phyloP scores from a whole-genome alignment of 2,113 vertebrate genomes.

The Aegotheles bennettii region DNA sequence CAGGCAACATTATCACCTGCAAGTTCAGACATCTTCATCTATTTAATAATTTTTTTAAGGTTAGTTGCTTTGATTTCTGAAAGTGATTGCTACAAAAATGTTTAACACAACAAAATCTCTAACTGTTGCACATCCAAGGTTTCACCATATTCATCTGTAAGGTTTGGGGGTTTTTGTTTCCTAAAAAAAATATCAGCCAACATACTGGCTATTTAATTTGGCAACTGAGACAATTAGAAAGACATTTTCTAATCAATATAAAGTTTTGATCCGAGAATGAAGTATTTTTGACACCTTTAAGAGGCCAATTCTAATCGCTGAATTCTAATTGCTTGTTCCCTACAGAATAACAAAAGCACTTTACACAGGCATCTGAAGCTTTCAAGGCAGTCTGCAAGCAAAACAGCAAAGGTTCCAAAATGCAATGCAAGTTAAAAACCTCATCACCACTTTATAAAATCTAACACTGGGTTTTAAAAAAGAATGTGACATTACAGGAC shows the following conservation, averaged over 20 bases:
- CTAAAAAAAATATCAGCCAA: neutral
- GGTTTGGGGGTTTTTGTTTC: neutral
- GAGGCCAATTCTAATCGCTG: neutral
- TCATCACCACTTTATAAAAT: neutral
- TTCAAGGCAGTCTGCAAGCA: neutral
- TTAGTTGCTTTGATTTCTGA: neutral
- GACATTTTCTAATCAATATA: neutral
- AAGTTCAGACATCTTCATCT: neutral
- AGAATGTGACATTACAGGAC: neutral
- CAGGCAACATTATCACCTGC: neutral
- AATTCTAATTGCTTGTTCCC: neutral
- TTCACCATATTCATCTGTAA: neutral
- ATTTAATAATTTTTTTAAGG: neutral
- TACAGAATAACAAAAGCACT: neutral
- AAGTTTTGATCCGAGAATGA: neutral
- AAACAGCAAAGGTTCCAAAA: neutral
- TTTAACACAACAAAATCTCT: neutral
- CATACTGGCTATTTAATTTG: neutral
- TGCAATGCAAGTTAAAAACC: neutral
- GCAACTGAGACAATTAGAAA: neutral
- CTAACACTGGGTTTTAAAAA: neutral
- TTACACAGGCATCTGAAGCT: neutral
- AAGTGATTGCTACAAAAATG: neutral
- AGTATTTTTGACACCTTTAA: neutral
- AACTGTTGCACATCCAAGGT: neutral